Evolutionary conservation across 2,888 invertebrate genomes (phyloP).

Genomic region (Coremacera marginata): DNA sequence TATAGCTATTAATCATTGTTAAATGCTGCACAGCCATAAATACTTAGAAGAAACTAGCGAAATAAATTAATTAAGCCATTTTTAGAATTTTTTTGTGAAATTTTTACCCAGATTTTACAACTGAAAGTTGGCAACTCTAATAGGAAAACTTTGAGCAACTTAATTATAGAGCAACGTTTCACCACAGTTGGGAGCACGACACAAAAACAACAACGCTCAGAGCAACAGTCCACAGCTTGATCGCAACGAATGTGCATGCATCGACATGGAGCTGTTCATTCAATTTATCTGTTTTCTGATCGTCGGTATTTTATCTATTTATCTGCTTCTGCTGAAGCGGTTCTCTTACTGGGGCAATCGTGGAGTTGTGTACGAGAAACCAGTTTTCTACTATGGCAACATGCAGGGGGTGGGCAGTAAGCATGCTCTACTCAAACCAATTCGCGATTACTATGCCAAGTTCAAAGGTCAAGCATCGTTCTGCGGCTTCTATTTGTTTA

Average conservation of each 20-base stretch:
- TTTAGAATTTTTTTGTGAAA: no score
- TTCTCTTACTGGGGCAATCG: constrained; percentile 56
- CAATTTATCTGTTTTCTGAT: not conserved
- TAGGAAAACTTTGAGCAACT: no score
- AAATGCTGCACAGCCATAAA: no score
- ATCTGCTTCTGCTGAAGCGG: constrained; percentile 42
- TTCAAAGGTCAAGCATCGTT: constrained; percentile 56
- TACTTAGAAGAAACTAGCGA: no score
- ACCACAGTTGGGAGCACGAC: no score
- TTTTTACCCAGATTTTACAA: no score
- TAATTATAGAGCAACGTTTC: no score
- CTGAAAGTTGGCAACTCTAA: no score
- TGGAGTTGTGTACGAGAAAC: constrained; percentile 54
- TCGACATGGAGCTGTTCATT: not conserved
- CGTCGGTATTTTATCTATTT: constrained; percentile 12
- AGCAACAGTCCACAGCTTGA: not conserved
- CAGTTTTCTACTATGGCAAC: constrained; percentile 55
- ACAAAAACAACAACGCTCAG: no score
- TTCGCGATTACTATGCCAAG: constrained; percentile 56
- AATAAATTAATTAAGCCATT: no score
- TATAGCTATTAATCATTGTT: no score
- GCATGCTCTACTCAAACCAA: constrained; percentile 50
- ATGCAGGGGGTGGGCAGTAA: constrained; percentile 52
- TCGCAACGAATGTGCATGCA: not conserved
- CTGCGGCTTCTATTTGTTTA: constrained; percentile 59